These are phyloP conservation scores for Carettochelys insculpta DNA, from an alignment of 2,113 vertebrate species.

Conservation along the genomic window DNA sequence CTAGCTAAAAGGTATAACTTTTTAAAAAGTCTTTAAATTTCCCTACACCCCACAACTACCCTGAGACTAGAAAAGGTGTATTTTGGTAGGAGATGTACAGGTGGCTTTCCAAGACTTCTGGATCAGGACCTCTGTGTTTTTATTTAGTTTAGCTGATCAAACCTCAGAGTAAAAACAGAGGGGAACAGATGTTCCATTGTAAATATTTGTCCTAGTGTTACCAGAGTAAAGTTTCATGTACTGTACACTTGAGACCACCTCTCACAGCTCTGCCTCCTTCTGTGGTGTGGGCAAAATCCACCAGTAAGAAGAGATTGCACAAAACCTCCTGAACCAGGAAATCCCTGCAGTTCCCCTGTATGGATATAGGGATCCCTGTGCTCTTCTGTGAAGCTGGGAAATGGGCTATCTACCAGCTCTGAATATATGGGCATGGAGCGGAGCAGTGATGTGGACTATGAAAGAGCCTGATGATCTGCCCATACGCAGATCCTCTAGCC, in stretches of 20 bases:
- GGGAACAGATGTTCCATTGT: slow-evolving; percentile 68
- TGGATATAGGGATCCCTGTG: rapidly evolving
- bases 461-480: not conserved
- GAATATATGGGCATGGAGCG: not conserved
- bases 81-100: not conserved
- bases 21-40: not conserved
- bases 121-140: not conserved
- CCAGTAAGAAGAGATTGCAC: not conserved
- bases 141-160: slow-evolving; percentile 40
- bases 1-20: not conserved
- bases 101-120: not conserved
- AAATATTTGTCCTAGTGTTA: not conserved
- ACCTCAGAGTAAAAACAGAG: slow-evolving; percentile 67
- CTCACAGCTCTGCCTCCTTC: slow-evolving; percentile 37
- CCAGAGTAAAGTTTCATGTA: not conserved
- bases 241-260: not conserved
- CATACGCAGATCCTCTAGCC: rapidly evolving
- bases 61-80: not conserved
- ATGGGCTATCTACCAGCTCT: not conserved
- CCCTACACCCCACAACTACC: not conserved
- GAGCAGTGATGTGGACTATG: not conserved
- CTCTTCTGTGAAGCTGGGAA: not conserved
- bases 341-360: not conserved
- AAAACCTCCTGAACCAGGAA: not conserved
- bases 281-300: slow-evolving; percentile 15